These are phyloP conservation scores for Nasonia oneida DNA, from an alignment of 2,888 invertebrate genomes.

Conservation along the genomic window DNA sequence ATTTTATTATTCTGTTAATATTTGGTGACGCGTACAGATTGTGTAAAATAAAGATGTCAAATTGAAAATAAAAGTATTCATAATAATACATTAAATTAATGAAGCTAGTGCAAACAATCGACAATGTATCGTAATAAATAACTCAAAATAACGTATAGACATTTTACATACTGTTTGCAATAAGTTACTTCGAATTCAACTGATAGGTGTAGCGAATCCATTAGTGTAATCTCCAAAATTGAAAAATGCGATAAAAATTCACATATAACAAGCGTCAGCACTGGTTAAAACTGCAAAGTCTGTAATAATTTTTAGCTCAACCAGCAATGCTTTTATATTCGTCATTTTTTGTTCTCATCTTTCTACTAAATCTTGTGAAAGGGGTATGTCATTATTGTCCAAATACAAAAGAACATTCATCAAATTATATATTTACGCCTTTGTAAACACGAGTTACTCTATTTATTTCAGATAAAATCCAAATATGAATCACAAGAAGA, in stretches of 20 bases:
- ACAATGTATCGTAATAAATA: slow-evolving; percentile 19
- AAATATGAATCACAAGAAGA: too few relatives aligned
- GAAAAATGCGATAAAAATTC: slow-evolving; percentile 24
- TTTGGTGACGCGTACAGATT: too few relatives aligned
- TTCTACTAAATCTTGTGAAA: slow-evolving; percentile 3
- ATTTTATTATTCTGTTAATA: too few relatives aligned
- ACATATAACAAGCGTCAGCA: slow-evolving; percentile 19
- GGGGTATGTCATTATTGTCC: slow-evolving; percentile 4
- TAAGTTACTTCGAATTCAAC: slow-evolving; percentile 9
- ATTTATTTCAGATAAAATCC: too few relatives aligned
- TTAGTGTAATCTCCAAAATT: slow-evolving; percentile 8
- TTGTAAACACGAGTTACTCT: too few relatives aligned
- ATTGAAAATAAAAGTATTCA: neutral
- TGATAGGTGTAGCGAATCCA: slow-evolving; percentile 29
- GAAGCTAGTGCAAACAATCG: neutral
- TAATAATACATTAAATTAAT: slow-evolving; percentile 14
- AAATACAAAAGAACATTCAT: slow-evolving; percentile 8
- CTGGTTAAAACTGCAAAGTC: neutral
- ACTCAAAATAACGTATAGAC: slow-evolving; percentile 19
- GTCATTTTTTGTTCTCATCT: slow-evolving; percentile 4
- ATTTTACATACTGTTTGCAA: slow-evolving; percentile 26
- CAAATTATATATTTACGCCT: neutral
- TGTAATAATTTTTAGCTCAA: neutral
- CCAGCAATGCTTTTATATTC: slow-evolving; percentile 7
- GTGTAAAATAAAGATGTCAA: slow-evolving; percentile 1